phyloP scores from a whole-genome alignment of 1,140 invertebrate species.

The Drosophila gunungcola region DNA sequence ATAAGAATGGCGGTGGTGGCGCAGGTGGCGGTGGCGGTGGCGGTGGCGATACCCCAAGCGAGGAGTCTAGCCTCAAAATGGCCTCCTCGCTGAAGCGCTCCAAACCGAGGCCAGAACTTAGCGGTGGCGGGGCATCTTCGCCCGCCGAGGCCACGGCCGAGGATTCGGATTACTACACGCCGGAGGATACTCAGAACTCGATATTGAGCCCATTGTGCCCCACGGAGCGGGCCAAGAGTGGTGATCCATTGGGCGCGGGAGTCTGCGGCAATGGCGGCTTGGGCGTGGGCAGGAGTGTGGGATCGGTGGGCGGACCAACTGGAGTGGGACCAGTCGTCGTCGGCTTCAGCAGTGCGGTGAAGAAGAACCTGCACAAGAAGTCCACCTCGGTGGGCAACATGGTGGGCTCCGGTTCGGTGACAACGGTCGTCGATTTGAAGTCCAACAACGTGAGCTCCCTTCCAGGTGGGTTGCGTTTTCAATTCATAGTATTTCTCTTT shows the following conservation, averaged over 20 bases:
- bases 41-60: slow-evolving; percentile 1
- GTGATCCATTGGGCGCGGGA: slow-evolving; percentile 58
- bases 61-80: slow-evolving; percentile 40
- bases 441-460: slow-evolving; percentile 76
- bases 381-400: slow-evolving; percentile 82
- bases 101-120: slow-evolving; percentile 43
- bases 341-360: slow-evolving; percentile 58
- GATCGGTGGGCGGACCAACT: slow-evolving; percentile 14
- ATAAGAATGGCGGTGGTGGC: slow-evolving; percentile 18
- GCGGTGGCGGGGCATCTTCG: slow-evolving; percentile 7
- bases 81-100: slow-evolving; percentile 38
- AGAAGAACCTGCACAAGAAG: slow-evolving; percentile 78
- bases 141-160: slow-evolving; percentile 84
- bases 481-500: too few species aligned
- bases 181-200: slow-evolving; percentile 88
- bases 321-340: slow-evolving; percentile 34
- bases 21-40: neutral
- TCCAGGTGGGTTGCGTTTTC: slow-evolving; percentile 57
- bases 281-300: slow-evolving; percentile 16
- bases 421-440: slow-evolving; percentile 51
- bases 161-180: slow-evolving; percentile 90
- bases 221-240: slow-evolving; percentile 68
- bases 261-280: neutral
- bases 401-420: slow-evolving; percentile 48
- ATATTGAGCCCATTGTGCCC: slow-evolving; percentile 86